Evolutionary conservation across 2,888 invertebrate species (phyloP).

Genomic region (Lottia scabra): DNA sequence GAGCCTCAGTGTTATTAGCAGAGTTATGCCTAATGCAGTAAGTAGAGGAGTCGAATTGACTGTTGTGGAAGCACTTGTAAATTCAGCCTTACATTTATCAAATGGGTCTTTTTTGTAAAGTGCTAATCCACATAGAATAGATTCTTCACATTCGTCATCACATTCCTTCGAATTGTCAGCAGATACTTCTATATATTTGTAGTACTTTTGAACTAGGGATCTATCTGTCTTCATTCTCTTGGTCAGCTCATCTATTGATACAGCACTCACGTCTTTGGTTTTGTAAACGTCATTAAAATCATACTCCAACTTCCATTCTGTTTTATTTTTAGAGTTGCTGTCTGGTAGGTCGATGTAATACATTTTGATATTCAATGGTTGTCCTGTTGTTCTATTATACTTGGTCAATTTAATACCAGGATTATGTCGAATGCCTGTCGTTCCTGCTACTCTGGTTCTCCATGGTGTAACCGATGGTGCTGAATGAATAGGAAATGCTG

Average conservation of each 20-base stretch:
- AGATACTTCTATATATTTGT: conserved; percentile 34
- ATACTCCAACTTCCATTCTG: conserved; percentile 87
- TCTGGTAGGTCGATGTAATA: conserved; percentile 85
- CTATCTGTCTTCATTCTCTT: conserved; percentile 27
- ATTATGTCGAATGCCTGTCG: conserved; percentile 75
- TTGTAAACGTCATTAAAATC: conserved; percentile 84
- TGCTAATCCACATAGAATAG: neutral
- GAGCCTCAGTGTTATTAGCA: too few relatives aligned
- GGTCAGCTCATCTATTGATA: conserved; percentile 79
- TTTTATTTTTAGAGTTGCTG: conserved; percentile 75
- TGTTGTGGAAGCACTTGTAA: too few relatives aligned
- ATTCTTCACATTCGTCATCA: neutral
- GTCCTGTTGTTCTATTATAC: conserved; percentile 78
- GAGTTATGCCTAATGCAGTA: too few relatives aligned
- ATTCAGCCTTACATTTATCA: neutral
- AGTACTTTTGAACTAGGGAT: conserved; percentile 30
- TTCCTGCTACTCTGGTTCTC: conserved; percentile 72
- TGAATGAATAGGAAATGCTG: conserved; percentile 86
- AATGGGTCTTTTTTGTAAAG: neutral
- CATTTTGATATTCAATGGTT: conserved; percentile 90
- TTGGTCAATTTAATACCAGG: conserved; percentile 90
- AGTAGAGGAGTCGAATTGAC: too few relatives aligned
- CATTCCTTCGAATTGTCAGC: conserved; percentile 8
- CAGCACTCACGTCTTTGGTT: conserved; percentile 83
- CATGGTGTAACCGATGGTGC: conserved; percentile 92